Conservation (phyloP, 2,888 invertebrate species). For the Callyntrura guangdongensis region DNA sequence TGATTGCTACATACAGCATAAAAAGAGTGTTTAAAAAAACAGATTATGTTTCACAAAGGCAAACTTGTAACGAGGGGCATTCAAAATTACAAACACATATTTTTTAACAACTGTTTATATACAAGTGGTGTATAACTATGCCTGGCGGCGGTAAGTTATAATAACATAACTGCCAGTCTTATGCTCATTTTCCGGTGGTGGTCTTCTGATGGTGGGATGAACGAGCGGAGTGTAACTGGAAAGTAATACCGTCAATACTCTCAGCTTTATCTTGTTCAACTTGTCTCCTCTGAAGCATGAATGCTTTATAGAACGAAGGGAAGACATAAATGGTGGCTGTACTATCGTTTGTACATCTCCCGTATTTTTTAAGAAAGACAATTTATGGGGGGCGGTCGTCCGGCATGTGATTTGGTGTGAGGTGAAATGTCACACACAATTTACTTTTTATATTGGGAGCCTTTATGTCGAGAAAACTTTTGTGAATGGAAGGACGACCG, state of each 20-base stretch:
- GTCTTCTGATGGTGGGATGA: neutral
- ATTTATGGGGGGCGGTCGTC: neutral
- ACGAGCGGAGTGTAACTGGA: neutral
- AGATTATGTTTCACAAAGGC: constrained; percentile 28
- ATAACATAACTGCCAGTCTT: neutral
- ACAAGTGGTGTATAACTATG: neutral
- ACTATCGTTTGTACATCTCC: too few species aligned
- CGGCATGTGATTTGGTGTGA: neutral
- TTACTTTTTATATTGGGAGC: constrained; percentile 27
- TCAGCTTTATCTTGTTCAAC: neutral
- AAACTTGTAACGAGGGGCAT: neutral
- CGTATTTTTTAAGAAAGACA: neutral
- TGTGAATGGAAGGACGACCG: constrained; percentile 26
- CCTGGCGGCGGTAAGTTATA: too few species aligned
- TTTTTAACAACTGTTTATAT: too few species aligned
- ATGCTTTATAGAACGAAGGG: neutral
- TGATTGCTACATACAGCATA: neutral
- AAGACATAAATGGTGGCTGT: neutral
- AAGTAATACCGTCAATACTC: neutral
- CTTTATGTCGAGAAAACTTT: neutral
- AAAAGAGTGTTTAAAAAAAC: constrained; percentile 19
- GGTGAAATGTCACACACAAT: constrained; percentile 57
- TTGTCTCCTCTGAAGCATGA: constrained; percentile 33
- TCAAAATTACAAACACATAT: too few species aligned
- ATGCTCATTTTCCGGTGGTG: constrained; percentile 47